Conservation (phyloP, 1,140 invertebrate species). For the Diorhabda carinulata region DNA sequence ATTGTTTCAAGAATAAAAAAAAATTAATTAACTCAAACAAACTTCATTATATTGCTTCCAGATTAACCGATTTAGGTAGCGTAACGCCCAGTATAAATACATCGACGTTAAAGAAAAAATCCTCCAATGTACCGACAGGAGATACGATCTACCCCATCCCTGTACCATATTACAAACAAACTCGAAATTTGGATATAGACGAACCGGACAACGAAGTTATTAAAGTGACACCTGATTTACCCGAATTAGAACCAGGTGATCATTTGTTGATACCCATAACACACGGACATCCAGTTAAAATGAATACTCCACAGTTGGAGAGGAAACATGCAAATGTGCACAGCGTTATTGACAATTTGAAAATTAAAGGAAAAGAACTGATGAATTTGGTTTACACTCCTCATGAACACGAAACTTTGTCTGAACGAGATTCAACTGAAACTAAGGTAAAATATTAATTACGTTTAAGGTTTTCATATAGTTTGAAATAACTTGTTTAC, state of each 20-base stretch:
- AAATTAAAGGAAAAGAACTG: slow-evolving; percentile 58
- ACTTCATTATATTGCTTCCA: slow-evolving; percentile 33
- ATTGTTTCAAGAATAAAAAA: too few species aligned
- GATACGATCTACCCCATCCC: slow-evolving; percentile 50
- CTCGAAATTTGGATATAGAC: slow-evolving; percentile 23
- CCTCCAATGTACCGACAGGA: slow-evolving; percentile 53
- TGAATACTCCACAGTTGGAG: slow-evolving; percentile 64
- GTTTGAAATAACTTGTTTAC: too few species aligned
- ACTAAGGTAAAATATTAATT: slow-evolving; percentile 33
- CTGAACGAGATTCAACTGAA: slow-evolving; percentile 53
- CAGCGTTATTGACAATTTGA: slow-evolving; percentile 62
- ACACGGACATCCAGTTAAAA: slow-evolving; percentile 52
- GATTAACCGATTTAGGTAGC: slow-evolving; percentile 72
- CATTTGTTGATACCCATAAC: slow-evolving; percentile 52
- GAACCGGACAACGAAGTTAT: slow-evolving; percentile 28
- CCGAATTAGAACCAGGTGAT: slow-evolving; percentile 54
- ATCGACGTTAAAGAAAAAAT: slow-evolving; percentile 52
- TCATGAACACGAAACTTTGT: slow-evolving; percentile 51
- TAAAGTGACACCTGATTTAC: slow-evolving; percentile 44
- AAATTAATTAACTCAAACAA: too few species aligned
- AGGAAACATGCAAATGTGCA: slow-evolving; percentile 58
- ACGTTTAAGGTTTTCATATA: too few species aligned
- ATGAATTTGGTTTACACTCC: slow-evolving; percentile 64
- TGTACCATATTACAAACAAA: slow-evolving; percentile 37
- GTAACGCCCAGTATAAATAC: slow-evolving; percentile 46